These are phyloP conservation scores for Ciconia nigra DNA, from an alignment of 2,797 vertebrate genomes.

Conservation along the genomic window DNA sequence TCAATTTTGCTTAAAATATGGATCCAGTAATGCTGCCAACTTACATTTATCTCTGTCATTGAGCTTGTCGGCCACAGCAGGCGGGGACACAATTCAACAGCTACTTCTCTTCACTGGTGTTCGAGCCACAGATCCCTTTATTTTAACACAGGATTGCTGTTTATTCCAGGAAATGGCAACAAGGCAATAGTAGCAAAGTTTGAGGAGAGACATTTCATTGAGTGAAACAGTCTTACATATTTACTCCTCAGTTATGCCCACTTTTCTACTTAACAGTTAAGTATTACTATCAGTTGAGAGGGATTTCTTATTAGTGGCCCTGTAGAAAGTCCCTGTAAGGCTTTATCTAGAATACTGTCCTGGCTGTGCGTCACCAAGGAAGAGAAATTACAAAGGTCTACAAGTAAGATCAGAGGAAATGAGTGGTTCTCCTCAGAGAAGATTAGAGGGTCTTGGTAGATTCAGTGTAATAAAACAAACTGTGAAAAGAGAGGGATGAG, in stretches of 20 bases:
- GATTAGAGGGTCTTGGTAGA: not conserved
- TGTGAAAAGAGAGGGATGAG: not conserved
- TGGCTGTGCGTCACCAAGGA: not conserved
- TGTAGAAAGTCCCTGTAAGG: not conserved
- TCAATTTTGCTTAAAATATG: constrained; percentile 68
- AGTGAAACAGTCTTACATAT: not conserved
- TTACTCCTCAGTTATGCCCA: not conserved
- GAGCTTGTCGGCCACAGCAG: constrained; percentile 18
- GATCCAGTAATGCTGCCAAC: not conserved
- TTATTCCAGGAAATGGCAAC: not conserved
- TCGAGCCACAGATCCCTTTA: not conserved
- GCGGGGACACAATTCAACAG: not conserved
- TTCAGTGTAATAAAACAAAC: not conserved
- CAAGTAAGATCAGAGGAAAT: not conserved
- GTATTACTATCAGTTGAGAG: not conserved
- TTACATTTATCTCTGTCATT: constrained; percentile 57
- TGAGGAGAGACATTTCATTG: not conserved
- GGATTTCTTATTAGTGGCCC: not conserved
- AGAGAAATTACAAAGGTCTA: not conserved
- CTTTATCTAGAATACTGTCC: not conserved
- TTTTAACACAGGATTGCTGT: not conserved
- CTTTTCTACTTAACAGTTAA: not conserved
- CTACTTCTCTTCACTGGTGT: not conserved
- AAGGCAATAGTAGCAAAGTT: not conserved
- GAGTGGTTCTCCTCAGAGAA: not conserved